Evolutionary conservation across 2,113 vertebrate species (phyloP).

Genomic region (Tylochromis polylepis): DNA sequence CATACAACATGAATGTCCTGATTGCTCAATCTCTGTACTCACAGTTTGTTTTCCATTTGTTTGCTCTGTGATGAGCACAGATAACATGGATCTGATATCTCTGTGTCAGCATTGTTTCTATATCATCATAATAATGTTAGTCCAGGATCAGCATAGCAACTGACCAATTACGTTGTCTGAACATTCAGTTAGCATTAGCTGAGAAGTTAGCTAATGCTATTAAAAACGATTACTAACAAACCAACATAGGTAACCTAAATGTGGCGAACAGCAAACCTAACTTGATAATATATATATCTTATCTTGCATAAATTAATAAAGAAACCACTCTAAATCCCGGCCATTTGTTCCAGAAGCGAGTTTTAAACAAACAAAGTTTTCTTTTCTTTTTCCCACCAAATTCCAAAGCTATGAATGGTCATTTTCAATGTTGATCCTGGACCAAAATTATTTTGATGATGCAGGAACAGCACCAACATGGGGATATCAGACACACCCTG

Average conservation of each 20-base stretch:
- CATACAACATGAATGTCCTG: constrained; percentile 13
- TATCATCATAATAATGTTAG: neutral
- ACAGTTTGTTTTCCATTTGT: neutral
- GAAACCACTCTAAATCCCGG: neutral
- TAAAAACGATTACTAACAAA: neutral
- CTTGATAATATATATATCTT: neutral
- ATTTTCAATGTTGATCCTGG: neutral
- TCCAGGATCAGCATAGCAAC: accelerated
- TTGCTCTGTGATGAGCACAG: neutral
- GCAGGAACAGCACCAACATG: neutral
- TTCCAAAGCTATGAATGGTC: neutral
- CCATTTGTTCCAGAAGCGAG: neutral
- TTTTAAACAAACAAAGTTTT: neutral
- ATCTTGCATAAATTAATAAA: neutral
- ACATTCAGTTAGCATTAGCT: neutral
- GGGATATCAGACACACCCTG: accelerated
- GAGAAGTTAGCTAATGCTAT: neutral
- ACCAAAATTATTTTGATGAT: neutral
- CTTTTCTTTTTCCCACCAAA: neutral
- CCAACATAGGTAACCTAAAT: neutral
- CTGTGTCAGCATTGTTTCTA: neutral
- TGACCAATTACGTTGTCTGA: neutral
- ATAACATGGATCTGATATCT: neutral
- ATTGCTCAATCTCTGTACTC: neutral
- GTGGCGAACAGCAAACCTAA: neutral